Evolutionary conservation across 2,113 vertebrate genomes (phyloP).

Genomic region (Rutilus rutilus): DNA sequence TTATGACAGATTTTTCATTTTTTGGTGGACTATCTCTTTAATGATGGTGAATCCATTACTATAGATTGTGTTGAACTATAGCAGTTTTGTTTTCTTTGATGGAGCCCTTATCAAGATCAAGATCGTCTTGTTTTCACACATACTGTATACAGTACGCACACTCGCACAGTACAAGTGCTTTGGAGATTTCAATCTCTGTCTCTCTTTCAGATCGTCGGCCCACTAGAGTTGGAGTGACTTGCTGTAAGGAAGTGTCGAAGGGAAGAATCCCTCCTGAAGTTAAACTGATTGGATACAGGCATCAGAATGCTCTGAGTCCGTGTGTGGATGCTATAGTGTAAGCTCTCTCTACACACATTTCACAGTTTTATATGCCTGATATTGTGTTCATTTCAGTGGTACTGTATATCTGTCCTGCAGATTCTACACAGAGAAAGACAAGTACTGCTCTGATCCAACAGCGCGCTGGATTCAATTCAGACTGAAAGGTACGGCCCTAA

Average conservation of each 20-base stretch:
- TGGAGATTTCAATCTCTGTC: not conserved
- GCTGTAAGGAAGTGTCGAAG: slow-evolving; percentile 53
- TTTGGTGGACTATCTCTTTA: not conserved
- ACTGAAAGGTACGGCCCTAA: slow-evolving; percentile 25
- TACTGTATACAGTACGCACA: not conserved
- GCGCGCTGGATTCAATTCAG: slow-evolving; percentile 47
- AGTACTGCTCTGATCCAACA: slow-evolving; percentile 44
- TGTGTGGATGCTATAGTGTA: slow-evolving; percentile 58
- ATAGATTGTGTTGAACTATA: not conserved
- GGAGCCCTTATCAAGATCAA: not conserved
- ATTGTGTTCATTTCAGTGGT: not conserved
- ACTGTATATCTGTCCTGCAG: slow-evolving; percentile 17
- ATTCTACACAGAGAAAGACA: slow-evolving; percentile 42
- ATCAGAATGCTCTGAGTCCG: slow-evolving; percentile 48
- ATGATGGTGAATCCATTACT: not conserved
- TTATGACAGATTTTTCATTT: not conserved
- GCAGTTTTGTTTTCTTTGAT: not conserved
- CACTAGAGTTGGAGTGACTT: slow-evolving; percentile 42
- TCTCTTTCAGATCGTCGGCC: slow-evolving; percentile 47
- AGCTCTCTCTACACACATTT: not conserved
- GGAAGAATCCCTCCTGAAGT: slow-evolving; percentile 9
- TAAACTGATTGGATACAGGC: slow-evolving; percentile 45
- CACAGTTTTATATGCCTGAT: not conserved
- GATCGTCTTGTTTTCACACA: not conserved
- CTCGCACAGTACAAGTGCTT: not conserved